Evolutionary conservation across 1,140 invertebrate species (phyloP), one percentile per base, ranked within the genome.

Genomic region (Nasonia vitripennis): DNA sequence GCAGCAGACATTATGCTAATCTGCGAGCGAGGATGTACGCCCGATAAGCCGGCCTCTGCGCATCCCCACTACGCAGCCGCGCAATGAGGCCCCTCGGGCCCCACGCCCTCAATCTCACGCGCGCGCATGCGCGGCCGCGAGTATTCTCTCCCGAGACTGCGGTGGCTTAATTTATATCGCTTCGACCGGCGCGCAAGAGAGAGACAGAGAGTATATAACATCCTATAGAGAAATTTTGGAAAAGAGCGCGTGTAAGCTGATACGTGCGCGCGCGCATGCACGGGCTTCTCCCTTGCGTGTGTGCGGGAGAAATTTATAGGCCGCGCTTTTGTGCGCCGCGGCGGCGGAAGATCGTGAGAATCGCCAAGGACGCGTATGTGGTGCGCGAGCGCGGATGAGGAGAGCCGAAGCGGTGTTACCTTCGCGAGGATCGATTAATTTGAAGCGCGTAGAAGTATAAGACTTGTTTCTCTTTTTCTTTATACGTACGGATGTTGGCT

Each of bases 1-100:
- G 89, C 91, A 89, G 90, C 92, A 92, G 91, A 92, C 92, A 93
- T 93, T 93, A 93, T 93, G 92, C 92, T 93, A 93, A 93, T 93
- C 91, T 92, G 88, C 89, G 88, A 90, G 91, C 89, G 91, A 91
- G 92, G 92, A 93, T 93, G 92, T 92, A 93, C 91, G 89, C 88
- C 92, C 91, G 91, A 93, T 93, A 93, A 93, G 92, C 90, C 90
- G 89, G 84, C 88, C 88, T 88, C 86, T 86, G 84, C 87, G 84
- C 87, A 84, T 88, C 86, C 84, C 83, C 85, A 85, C 51, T 17
- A 9, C 80, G 87, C 81, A 83, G 70, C 84, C 87, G 88, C 85
- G 87, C 89, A 89, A 91, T 91, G 86, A 93, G 90, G 90, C 91
- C 92, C 92, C 89, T 90, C 87, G 89, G 91, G 92, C 91, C 89